phyloP scores from a whole-genome alignment of 2,888 invertebrate genomes.

The Gymnoscelis rufifasciata region DNA sequence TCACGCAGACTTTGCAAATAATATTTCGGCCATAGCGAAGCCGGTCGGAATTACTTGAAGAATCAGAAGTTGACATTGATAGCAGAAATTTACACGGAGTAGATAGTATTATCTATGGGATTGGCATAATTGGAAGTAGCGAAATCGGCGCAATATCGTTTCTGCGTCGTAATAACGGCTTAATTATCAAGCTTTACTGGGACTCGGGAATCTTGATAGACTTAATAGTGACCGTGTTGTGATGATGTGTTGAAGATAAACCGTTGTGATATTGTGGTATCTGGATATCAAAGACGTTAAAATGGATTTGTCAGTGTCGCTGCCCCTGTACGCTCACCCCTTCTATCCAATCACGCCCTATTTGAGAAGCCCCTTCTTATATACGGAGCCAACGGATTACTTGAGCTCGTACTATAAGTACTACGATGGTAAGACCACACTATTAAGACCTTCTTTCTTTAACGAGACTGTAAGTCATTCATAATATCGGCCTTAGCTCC shows the following conservation, averaged over 20 bases:
- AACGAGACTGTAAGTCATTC: too few relatives aligned
- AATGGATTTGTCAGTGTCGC: conserved; percentile 56
- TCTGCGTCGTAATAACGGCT: too few relatives aligned
- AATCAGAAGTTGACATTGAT: background rate
- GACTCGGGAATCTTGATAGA: too few relatives aligned
- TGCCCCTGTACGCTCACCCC: conserved; percentile 39
- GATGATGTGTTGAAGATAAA: background rate
- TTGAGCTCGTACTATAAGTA: conserved; percentile 52
- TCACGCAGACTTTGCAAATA: conserved; percentile 25
- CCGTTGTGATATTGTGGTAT: conserved; percentile 31
- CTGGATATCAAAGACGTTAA: conserved; percentile 18
- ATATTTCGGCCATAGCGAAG: background rate
- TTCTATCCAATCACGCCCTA: conserved; percentile 55
- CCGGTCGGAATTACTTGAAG: background rate
- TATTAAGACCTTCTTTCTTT: too few relatives aligned
- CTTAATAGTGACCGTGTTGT: background rate
- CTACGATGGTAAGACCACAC: conserved; percentile 72
- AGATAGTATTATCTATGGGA: background rate
- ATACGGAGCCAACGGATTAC: conserved; percentile 55
- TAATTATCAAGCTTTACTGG: background rate
- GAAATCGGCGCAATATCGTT: too few relatives aligned
- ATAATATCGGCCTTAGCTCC: too few relatives aligned
- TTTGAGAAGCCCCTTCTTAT: conserved; percentile 46
- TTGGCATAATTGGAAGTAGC: too few relatives aligned
- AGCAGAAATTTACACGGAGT: background rate